phyloP scores from a whole-genome alignment of 2,797 vertebrate genomes.

The Hoplostethus mediterraneus region DNA sequence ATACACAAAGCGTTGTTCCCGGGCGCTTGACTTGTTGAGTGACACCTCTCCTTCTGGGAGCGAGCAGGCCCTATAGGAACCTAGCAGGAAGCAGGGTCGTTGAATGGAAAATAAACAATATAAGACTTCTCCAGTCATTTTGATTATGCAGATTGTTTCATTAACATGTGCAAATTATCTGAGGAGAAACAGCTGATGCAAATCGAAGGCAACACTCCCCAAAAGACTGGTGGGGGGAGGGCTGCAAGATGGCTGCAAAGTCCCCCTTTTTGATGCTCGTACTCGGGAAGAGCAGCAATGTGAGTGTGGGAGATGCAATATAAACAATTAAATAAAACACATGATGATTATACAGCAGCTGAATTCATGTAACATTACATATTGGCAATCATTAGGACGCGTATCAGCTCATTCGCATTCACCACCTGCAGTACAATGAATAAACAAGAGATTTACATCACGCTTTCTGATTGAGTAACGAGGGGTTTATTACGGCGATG shows the following conservation, averaged over 20 bases:
- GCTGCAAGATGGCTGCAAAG: not conserved
- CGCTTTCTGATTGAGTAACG: slow-evolving; percentile 14
- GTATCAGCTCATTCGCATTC: slow-evolving; percentile 54
- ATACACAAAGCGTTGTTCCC: not conserved
- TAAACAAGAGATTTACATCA: slow-evolving; percentile 31
- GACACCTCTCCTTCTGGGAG: slow-evolving; percentile 34
- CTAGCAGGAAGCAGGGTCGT: slow-evolving; percentile 35
- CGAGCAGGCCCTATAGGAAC: slow-evolving; percentile 26
- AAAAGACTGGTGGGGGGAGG: slow-evolving; percentile 14
- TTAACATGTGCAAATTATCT: slow-evolving; percentile 49
- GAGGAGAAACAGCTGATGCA: slow-evolving; percentile 46
- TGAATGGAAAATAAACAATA: slow-evolving; percentile 14
- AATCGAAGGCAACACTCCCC: slow-evolving; percentile 44
- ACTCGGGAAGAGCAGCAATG: slow-evolving; percentile 5
- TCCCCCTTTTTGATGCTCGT: slow-evolving; percentile 8
- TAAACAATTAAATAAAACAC: slow-evolving; percentile 2
- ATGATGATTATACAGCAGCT: slow-evolving; percentile 26
- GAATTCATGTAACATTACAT: slow-evolving; percentile 8
- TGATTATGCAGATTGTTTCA: slow-evolving; percentile 54
- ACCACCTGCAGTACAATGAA: slow-evolving; percentile 23
- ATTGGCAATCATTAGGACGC: slow-evolving; percentile 35
- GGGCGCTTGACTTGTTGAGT: slow-evolving; percentile 35
- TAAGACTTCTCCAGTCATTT: not conserved
- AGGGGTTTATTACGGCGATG: not conserved
- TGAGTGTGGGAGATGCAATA: too few species aligned